phyloP scores from a whole-genome alignment of 1,140 invertebrate genomes.

The Drosophila funebris region DNA sequence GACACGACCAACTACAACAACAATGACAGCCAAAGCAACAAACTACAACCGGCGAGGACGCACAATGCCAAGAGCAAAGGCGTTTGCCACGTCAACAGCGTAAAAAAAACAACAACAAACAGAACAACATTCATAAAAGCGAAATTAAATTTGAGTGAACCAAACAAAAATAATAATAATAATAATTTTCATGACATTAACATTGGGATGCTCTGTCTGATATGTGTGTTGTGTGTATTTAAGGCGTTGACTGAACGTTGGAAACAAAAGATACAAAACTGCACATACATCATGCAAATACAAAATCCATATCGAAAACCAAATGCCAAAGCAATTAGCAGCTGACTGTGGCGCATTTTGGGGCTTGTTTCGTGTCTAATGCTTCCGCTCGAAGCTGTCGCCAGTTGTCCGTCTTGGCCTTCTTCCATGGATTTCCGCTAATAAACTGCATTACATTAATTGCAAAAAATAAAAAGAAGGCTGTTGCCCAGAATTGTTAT shows the following conservation, averaged over 20 bases:
- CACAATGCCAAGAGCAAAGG: conserved; percentile 71
- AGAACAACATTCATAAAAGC: conserved; percentile 19
- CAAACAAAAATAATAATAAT: conserved; percentile 40
- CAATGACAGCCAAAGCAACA: conserved; percentile 1
- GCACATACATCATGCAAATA: conserved; percentile 23
- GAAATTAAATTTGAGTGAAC: conserved; percentile 56
- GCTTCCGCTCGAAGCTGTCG: conserved; percentile 29
- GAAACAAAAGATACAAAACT: conserved; percentile 19
- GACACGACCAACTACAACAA: conserved; percentile 19
- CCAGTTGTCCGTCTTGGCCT: conserved; percentile 17
- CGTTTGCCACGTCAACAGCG: conserved; percentile 38
- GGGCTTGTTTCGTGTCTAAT: conserved; percentile 16
- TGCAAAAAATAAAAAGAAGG: not conserved
- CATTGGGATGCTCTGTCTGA: conserved; percentile 49
- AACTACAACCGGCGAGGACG: conserved; percentile 49
- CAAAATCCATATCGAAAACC: conserved; percentile 7
- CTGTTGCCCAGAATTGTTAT: not conserved
- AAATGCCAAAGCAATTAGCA: conserved; percentile 38
- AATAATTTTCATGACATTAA: conserved; percentile 77
- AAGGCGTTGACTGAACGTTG: conserved; percentile 59
- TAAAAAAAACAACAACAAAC: conserved; percentile 7
- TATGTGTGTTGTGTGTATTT: conserved; percentile 11
- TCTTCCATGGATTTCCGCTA: conserved; percentile 16
- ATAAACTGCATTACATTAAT: conserved; percentile 15
- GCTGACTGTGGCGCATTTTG: conserved; percentile 6